phyloP scores from a whole-genome alignment of 2,797 vertebrate genomes.

The Morus bassanus region DNA sequence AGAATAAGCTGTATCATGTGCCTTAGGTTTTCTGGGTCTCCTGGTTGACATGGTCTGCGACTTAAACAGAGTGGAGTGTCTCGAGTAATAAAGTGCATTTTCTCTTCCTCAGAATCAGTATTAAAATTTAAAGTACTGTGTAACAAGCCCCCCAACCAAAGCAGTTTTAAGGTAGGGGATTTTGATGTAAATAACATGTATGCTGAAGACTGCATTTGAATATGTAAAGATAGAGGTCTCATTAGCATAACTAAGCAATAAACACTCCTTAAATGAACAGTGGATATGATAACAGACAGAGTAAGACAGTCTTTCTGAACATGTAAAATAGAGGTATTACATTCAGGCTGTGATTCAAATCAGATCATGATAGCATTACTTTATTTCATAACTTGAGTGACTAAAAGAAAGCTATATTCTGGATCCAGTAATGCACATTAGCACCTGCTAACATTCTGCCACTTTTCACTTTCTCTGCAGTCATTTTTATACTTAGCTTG shows the following conservation, averaged over 20 bases:
- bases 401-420: background rate
- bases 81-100: background rate
- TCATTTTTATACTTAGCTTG: constrained; percentile 96
- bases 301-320: background rate
- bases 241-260: background rate
- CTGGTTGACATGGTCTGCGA: background rate
- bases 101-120: background rate
- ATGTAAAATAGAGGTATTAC: background rate
- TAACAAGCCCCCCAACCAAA: background rate
- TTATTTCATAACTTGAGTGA: background rate
- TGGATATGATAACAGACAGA: background rate
- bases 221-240: background rate
- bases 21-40: background rate
- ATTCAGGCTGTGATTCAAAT: background rate
- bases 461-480: constrained; percentile 68
- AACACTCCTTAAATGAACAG: background rate
- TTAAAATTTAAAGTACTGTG: background rate
- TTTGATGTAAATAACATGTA: background rate
- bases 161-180: background rate
- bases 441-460: background rate
- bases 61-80: background rate
- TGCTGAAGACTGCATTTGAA: background rate
- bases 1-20: background rate
- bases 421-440: background rate
- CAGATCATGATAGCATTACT: background rate